Evolutionary conservation across 2,113 vertebrate species (phyloP).

Genomic region (Heterotis niloticus): DNA sequence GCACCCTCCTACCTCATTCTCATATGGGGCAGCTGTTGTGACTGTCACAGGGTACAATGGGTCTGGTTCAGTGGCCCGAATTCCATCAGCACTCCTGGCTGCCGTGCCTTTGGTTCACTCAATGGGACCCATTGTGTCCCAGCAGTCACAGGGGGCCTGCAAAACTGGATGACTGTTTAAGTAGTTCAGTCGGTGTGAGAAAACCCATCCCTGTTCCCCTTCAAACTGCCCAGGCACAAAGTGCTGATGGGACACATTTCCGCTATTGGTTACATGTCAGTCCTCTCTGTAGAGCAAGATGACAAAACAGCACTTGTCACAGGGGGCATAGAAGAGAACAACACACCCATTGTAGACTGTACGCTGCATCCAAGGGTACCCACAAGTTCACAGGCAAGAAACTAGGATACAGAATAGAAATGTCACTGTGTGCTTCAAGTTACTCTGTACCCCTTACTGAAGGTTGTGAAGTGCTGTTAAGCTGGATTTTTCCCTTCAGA

Average conservation of each 20-base stretch:
- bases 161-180: background rate
- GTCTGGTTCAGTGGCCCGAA: conserved; percentile 49
- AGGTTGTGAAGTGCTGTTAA: too few relatives aligned
- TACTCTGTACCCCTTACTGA: background rate
- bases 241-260: conserved; percentile 1
- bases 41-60: conserved; percentile 8
- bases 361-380: too few relatives aligned
- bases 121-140: conserved; percentile 61
- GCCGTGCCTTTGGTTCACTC: conserved; percentile 49
- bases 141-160: conserved; percentile 35
- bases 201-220: background rate
- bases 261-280: background rate
- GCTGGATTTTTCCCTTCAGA: too few relatives aligned
- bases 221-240: background rate
- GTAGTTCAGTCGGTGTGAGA: background rate
- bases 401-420: background rate
- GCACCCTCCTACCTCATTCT: background rate
- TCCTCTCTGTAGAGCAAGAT: background rate
- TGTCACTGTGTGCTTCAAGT: background rate
- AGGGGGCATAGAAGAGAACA: conserved; percentile 7
- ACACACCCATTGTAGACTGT: background rate
- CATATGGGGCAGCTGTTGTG: background rate
- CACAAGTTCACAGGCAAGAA: background rate
- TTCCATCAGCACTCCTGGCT: conserved; percentile 50
- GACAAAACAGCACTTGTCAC: background rate